These are phyloP conservation scores for Amphibalanus amphitrite DNA, from an alignment of 1,140 invertebrate genomes.

Conservation along the genomic window DNA sequence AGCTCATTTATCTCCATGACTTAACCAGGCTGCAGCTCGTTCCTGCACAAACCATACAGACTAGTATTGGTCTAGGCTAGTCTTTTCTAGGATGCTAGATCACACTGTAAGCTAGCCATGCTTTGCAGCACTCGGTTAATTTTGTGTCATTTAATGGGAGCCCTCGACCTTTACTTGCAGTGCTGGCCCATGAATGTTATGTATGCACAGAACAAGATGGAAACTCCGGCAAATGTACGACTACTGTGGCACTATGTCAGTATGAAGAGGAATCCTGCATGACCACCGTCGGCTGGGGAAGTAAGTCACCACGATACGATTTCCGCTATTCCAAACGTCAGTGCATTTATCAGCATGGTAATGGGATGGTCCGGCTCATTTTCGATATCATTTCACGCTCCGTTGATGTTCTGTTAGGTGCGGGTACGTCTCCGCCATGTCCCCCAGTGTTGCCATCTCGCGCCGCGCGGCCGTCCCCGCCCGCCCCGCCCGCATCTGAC, in stretches of 20 bases:
- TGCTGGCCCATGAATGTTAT: conserved; percentile 70
- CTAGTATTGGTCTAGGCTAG: no score
- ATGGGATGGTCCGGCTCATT: conserved; percentile 4
- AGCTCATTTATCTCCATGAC: no score
- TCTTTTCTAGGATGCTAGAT: no score
- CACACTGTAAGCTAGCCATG: no score
- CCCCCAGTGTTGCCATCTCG: not conserved
- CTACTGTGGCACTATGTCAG: conserved; percentile 78
- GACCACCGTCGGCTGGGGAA: conserved; percentile 75
- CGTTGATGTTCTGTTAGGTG: conserved; percentile 10
- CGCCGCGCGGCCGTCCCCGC: conserved; percentile 7
- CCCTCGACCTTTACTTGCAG: conserved; percentile 28
- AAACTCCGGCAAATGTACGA: conserved; percentile 82
- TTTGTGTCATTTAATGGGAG: no score
- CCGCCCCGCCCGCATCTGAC: no score
- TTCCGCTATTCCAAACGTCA: conserved; percentile 6
- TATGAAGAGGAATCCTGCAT: conserved; percentile 70
- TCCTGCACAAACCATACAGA: no score
- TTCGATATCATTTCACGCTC: conserved; percentile 11
- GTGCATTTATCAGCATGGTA: conserved; percentile 7
- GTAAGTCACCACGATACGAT: conserved; percentile 32
- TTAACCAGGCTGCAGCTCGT: no score
- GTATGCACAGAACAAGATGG: conserved; percentile 82
- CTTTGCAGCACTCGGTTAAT: no score
- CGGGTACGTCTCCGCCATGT: not conserved